Evolutionary conservation across 23 tunicate genomes (phyloP).

Genomic region (Ciona savignyi): DNA sequence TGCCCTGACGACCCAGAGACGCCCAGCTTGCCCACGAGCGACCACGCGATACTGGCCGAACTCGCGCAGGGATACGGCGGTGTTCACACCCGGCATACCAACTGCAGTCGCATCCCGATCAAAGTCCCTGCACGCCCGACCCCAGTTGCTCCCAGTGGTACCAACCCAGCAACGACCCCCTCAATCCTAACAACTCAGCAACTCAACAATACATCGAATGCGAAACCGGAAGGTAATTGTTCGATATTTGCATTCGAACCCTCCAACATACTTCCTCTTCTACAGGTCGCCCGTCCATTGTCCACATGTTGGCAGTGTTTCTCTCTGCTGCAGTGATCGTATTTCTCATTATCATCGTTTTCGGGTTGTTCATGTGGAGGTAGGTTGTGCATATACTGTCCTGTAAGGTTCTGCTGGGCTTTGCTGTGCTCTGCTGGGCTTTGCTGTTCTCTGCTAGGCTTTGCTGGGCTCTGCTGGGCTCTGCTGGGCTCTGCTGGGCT

Average conservation of each 20-base stretch:
- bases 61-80: too few species aligned
- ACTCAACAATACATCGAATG: background rate
- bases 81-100: too few species aligned
- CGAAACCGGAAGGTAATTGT: background rate
- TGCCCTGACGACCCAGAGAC: conserved; percentile 12
- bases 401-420: too few species aligned
- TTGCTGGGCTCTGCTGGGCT: too few species aligned
- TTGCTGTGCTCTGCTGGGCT: too few species aligned
- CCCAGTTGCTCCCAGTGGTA: background rate
- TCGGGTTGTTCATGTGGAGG: conserved; percentile 28
- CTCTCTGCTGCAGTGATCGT: conserved; percentile 27
- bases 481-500: too few species aligned
- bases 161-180: background rate
- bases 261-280: background rate
- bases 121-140: too few species aligned
- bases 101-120: too few species aligned
- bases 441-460: too few species aligned
- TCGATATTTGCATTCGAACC: background rate
- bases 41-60: too few species aligned
- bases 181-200: background rate
- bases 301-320: conserved; percentile 19
- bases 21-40: background rate
- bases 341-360: conserved; percentile 21
- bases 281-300: background rate
- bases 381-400: too few species aligned